Evolutionary conservation across 2,888 invertebrate genomes (phyloP), one percentile per base, ranked within the genome.

Genomic region (Hedychridium roseum): DNA sequence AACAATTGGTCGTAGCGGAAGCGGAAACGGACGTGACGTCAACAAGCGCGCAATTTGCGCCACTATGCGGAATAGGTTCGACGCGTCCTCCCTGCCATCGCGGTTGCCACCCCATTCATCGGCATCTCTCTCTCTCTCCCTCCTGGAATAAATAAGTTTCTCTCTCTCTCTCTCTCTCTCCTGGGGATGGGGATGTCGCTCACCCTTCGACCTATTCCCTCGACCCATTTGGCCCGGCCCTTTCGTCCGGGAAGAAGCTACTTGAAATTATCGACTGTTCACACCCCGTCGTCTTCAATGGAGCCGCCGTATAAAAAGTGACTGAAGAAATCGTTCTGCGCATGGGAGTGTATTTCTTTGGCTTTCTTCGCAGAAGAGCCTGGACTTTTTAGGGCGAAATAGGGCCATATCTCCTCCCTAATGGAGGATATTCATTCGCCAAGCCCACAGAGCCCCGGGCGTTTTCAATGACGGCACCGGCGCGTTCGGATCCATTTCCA

Each of bases 31-130:
- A 72, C 70, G 61, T 61, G 63, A 66, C 67, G 64, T 66, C 72
- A 66, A 68, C 70, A 67, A 63, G 64, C 64, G 66, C 54, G 65
- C 73, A 68, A 73, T 71, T 73, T 73, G 60, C 64, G 54, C 55
- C 50, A 51, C 62, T 57, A 64, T 58, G 54, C 53, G 60, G 49
- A 61, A 70, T 63, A 64, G 67, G 59, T 59, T 64, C 55, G 50
- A 41, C 58, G 46, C 44, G 27, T 17, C 43, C 6, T 15, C 26
- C 7, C 12, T 20, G 28, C 39, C 31, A 39, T 38, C 35, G 37
- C 12, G 26, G 35, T n/a, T 45, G 32, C 39, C 15, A 37, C 6
- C n/a, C 34, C 30, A 15, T 12, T 16, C 28, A 18, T 17, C 27
- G 43, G 28, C 48, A 18, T 20, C 30, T 34, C 15, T 28, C 35